Evolutionary conservation across 2,797 vertebrate species (phyloP).

Genomic region (Brachyrhaphis roseni): DNA sequence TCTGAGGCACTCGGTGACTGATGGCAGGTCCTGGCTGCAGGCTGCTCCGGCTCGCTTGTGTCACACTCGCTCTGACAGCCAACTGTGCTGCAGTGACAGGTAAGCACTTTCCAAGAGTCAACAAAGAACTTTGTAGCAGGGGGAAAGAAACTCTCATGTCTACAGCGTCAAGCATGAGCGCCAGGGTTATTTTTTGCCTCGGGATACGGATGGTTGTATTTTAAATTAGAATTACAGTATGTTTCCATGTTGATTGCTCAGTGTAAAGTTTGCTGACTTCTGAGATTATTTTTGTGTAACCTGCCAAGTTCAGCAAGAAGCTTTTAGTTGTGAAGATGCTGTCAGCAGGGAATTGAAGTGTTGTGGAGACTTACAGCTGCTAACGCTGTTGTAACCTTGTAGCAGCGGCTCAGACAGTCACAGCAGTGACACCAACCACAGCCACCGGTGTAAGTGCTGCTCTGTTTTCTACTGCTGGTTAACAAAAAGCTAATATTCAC

Average conservation of each 20-base stretch:
- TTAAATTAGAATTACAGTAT: conserved; percentile 59
- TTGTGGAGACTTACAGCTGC: conserved; percentile 46
- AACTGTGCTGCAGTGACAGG: conserved; percentile 73
- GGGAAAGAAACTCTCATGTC: conserved; percentile 51
- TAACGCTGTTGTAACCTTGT: conserved; percentile 53
- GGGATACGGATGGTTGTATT: conserved; percentile 64
- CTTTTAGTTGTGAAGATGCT: conserved; percentile 38
- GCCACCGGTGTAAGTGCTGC: conserved; percentile 51
- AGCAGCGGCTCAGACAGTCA: conserved; percentile 48
- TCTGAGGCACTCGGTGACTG: conserved; percentile 68
- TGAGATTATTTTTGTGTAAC: conserved; percentile 53
- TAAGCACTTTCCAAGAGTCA: conserved; percentile 76
- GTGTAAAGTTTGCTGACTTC: conserved; percentile 71
- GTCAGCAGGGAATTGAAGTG: conserved; percentile 41
- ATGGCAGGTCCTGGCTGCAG: conserved; percentile 74
- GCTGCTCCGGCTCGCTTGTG: conserved; percentile 67
- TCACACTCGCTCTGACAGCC: conserved; percentile 73
- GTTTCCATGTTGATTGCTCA: conserved; percentile 67
- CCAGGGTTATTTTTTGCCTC: conserved; percentile 68
- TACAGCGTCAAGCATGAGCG: conserved; percentile 41
- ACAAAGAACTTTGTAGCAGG: conserved; percentile 69
- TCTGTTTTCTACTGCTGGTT: conserved; percentile 27
- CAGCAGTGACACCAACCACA: conserved; percentile 33
- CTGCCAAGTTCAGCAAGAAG: conserved; percentile 49
- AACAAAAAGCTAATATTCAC: conserved; percentile 32